A percentile compares a stretch with the other conserved stretches of the same genome.
Conservation (phyloP, 1,140 invertebrate species). For the Manduca sexta region DNA sequence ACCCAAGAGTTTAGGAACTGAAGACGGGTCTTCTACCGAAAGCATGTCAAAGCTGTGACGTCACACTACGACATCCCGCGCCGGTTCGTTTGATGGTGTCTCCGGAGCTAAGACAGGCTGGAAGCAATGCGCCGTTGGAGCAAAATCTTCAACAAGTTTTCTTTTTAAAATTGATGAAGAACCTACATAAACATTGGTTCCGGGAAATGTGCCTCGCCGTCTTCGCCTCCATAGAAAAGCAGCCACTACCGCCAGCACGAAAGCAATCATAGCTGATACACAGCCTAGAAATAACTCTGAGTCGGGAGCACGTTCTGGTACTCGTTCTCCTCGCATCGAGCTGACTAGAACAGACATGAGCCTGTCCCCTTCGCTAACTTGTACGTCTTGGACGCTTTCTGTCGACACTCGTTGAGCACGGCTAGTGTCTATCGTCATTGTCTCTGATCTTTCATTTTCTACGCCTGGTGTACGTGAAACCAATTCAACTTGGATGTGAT, state of each 20-base stretch:
- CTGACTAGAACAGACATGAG: conserved; percentile 75
- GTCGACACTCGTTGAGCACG: conserved; percentile 75
- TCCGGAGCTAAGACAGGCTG: conserved; percentile 75
- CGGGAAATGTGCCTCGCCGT: conserved; percentile 70
- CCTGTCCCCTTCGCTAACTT: conserved; percentile 72
- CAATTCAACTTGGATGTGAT: conserved; percentile 83
- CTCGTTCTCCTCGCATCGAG: conserved; percentile 73
- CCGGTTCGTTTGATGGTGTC: conserved; percentile 45
- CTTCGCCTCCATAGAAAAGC: conserved; percentile 72
- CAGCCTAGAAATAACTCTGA: conserved; percentile 73
- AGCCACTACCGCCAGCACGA: conserved; percentile 70
- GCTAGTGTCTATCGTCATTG: conserved; percentile 77
- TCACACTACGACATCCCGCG: conserved; percentile 75
- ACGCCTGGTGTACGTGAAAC: conserved; percentile 75
- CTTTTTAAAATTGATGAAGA: conserved; percentile 72
- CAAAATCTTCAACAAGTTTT: conserved; percentile 75
- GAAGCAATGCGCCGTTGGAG: conserved; percentile 68
- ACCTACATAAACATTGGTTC: conserved; percentile 75
- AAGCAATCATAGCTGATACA: conserved; percentile 72
- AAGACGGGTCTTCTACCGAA: conserved; percentile 61
- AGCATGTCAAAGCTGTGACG: conserved; percentile 75
- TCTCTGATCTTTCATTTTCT: conserved; percentile 76
- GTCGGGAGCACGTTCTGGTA: conserved; percentile 65
- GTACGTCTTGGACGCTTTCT: conserved; percentile 75
- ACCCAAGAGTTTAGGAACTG: conserved; percentile 64